Conservation (phyloP, 1,140 invertebrate genomes). For the Brachionus asplanchnoidis region DNA sequence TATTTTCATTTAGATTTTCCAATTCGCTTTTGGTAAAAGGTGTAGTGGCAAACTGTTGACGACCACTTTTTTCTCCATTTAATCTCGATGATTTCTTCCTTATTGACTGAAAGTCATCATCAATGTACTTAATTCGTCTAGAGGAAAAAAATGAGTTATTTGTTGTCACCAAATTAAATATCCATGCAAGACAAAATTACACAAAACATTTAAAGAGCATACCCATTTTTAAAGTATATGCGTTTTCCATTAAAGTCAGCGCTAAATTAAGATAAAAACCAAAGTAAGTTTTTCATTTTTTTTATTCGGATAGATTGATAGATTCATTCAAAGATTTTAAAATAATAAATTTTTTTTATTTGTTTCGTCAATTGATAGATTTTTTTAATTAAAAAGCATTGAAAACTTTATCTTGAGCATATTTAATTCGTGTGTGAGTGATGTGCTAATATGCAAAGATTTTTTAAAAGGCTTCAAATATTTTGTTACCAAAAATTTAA, state of each 20-base stretch:
- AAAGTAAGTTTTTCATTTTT: not conserved
- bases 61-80: not conserved
- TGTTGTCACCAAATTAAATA: not conserved
- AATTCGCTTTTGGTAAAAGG: constrained; percentile 31
- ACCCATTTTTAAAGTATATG: constrained; percentile 34
- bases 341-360: not conserved
- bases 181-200: not conserved
- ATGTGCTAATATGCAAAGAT: too few species aligned
- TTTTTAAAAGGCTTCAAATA: too few species aligned
- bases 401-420: too few species aligned
- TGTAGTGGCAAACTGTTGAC: constrained; percentile 7
- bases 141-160: not conserved
- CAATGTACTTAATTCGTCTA: constrained; percentile 17
- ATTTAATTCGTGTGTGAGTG: too few species aligned
- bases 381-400: not conserved
- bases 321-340: not conserved
- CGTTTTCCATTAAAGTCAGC: constrained; percentile 35
- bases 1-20: constrained; percentile 6
- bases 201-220: not conserved
- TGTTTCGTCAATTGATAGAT: not conserved
- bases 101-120: not conserved
- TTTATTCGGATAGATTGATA: not conserved
- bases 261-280: not conserved
- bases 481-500: too few species aligned
- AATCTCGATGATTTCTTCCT: not conserved